phyloP scores from a whole-genome alignment of 2,888 invertebrate species.

The Keiferia lycopersicella region DNA sequence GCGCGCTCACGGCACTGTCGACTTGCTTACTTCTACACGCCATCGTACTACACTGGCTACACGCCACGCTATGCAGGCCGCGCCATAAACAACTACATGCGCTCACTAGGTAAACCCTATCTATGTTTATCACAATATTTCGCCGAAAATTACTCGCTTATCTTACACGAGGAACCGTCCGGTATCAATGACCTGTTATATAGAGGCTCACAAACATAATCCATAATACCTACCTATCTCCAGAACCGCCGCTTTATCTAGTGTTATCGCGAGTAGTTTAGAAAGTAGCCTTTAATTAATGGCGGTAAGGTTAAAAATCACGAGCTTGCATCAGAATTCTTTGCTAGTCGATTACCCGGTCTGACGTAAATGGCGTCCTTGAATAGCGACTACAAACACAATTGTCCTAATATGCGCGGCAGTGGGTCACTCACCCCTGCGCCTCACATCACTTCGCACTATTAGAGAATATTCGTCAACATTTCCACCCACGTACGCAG shows the following conservation, averaged over 20 bases:
- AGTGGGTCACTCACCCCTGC: slow-evolving; percentile 67
- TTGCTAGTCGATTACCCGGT: slow-evolving; percentile 51
- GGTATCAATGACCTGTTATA: slow-evolving; percentile 30
- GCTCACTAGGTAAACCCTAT: not conserved
- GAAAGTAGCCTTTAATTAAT: slow-evolving; percentile 40
- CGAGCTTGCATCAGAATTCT: slow-evolving; percentile 38
- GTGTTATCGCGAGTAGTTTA: slow-evolving; percentile 29
- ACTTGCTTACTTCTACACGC: slow-evolving; percentile 15
- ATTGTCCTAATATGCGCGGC: slow-evolving; percentile 69
- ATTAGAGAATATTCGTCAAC: slow-evolving; percentile 17
- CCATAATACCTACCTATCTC: slow-evolving; percentile 29
- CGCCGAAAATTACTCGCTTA: slow-evolving; percentile 14
- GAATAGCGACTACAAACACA: slow-evolving; percentile 70
- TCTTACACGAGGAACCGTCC: slow-evolving; percentile 21
- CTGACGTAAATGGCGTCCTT: slow-evolving; percentile 75
- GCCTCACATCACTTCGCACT: slow-evolving; percentile 16
- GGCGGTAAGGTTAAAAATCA: slow-evolving; percentile 49
- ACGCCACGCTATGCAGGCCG: slow-evolving; percentile 2
- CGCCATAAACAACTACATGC: not conserved
- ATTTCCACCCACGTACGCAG: slow-evolving; percentile 25
- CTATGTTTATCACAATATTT: not conserved
- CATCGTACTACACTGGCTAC: not conserved
- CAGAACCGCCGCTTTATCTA: slow-evolving; percentile 21
- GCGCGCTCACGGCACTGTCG: slow-evolving; percentile 25
- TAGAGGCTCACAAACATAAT: slow-evolving; percentile 16